A percentile compares a stretch with the other conserved stretches of the same genome.
phyloP scores from a whole-genome alignment of 2,797 vertebrate genomes.

The Scarus forsteni region DNA sequence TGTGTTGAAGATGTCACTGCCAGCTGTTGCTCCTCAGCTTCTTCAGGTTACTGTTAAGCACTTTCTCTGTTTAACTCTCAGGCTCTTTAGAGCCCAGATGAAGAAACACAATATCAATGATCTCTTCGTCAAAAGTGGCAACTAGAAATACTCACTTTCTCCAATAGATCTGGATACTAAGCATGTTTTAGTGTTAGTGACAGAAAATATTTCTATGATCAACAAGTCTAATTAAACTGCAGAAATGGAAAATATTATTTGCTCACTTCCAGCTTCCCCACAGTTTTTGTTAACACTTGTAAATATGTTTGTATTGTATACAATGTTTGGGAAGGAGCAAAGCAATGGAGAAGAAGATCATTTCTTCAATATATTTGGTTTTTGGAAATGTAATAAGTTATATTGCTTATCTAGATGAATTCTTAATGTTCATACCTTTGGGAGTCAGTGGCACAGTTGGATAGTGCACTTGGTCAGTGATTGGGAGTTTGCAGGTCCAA shows the following conservation, averaged over 20 bases:
- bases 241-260: not conserved
- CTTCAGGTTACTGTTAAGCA: conserved; percentile 8
- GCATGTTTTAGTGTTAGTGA: not conserved
- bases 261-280: not conserved
- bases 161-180: not conserved
- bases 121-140: too few relatives aligned
- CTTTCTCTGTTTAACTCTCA: not conserved
- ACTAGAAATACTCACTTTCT: too few relatives aligned
- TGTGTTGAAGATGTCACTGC: conserved; percentile 50
- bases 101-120: too few relatives aligned
- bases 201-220: not conserved
- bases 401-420: too few relatives aligned
- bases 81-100: not conserved
- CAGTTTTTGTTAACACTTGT: not conserved
- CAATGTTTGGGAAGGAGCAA: too few relatives aligned
- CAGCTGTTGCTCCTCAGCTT: conserved; percentile 51
- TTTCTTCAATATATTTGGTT: too few relatives aligned
- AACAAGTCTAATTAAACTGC: not conserved
- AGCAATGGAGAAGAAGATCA: too few relatives aligned
- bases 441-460: too few relatives aligned
- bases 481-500: too few relatives aligned
- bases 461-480: too few relatives aligned
- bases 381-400: too few relatives aligned
- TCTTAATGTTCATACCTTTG: too few relatives aligned
- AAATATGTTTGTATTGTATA: not conserved